Conservation (phyloP, 2,797 vertebrate species). For the Telmatherina bonti region DNA sequence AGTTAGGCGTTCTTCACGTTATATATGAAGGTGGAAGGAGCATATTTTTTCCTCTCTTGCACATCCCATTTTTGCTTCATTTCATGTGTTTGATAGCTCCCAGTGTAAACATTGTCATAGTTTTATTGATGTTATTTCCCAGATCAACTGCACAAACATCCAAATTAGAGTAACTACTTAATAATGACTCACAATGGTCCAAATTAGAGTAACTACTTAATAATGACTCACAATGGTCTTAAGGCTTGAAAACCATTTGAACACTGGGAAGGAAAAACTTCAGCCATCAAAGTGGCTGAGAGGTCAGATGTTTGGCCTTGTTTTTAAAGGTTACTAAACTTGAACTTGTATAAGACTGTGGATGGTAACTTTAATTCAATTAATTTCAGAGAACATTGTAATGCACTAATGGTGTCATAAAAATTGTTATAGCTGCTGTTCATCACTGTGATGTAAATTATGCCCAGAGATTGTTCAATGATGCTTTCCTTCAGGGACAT, state of each 20-base stretch:
- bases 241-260: slow-evolving; percentile 35
- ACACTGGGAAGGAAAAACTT: slow-evolving; percentile 41
- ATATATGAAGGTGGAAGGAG: slow-evolving; percentile 46
- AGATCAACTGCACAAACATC: slow-evolving; percentile 13
- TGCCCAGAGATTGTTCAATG: slow-evolving; percentile 81
- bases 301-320: slow-evolving; percentile 59
- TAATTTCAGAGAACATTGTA: slow-evolving; percentile 92
- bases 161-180: slow-evolving; percentile 25
- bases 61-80: slow-evolving; percentile 33
- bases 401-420: slow-evolving; percentile 94
- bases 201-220: slow-evolving; percentile 25
- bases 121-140: slow-evolving; percentile 35
- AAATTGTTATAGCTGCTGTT: slow-evolving; percentile 84
- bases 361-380: slow-evolving; percentile 95
- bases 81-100: slow-evolving; percentile 40
- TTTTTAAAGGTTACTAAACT: slow-evolving; percentile 88
- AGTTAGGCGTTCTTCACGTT: slow-evolving; percentile 63
- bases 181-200: slow-evolving; percentile 25
- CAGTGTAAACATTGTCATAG: slow-evolving; percentile 30
- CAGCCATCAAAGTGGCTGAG: slow-evolving; percentile 51
- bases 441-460: slow-evolving; percentile 87
- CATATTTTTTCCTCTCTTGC: neutral
- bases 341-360: slow-evolving; percentile 88
- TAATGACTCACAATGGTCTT: slow-evolving; percentile 27
- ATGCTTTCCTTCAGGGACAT: slow-evolving; percentile 81